A percentile compares a stretch with the other conserved stretches of the same genome.
Evolutionary conservation across 1,140 invertebrate species (phyloP).

Genomic region (Pseudomyrmex flavicornis): DNA sequence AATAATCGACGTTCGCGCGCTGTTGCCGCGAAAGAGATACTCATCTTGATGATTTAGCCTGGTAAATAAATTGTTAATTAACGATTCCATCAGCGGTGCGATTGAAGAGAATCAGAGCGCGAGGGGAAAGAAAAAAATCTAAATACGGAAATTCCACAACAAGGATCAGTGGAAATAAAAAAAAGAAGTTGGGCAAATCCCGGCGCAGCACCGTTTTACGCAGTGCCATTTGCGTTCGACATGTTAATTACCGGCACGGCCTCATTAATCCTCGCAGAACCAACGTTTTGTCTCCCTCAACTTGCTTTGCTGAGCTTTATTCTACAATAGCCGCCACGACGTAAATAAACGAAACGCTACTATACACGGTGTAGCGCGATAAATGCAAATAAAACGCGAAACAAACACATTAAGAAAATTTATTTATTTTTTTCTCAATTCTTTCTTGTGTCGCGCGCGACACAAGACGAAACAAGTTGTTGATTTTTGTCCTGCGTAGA

Average conservation of each 20-base stretch:
- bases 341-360: constrained; percentile 1
- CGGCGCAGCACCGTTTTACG: constrained; percentile 23
- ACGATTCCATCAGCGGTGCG: constrained; percentile 8
- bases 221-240: constrained; percentile 49
- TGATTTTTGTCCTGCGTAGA: neutral
- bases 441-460: too few relatives aligned
- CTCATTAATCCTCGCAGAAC: constrained; percentile 35
- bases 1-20: constrained; percentile 1
- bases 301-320: constrained; percentile 9
- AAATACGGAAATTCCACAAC: constrained; percentile 4
- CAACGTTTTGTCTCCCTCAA: constrained; percentile 36
- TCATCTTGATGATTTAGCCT: constrained; percentile 51
- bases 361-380: neutral
- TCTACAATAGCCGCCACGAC: neutral
- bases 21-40: neutral
- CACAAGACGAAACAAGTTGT: too few relatives aligned
- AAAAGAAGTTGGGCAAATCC: neutral
- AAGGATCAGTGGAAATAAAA: constrained; percentile 53
- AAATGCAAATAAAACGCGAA: neutral
- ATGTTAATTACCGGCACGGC: constrained; percentile 60
- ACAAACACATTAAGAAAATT: constrained; percentile 9
- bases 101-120: neutral
- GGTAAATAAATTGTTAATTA: constrained; percentile 71
- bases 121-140: neutral
- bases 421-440: too few relatives aligned